Base-by-base conservation (phyloP, 2,888 invertebrate species). In the Adelognathus sp. region DNA sequence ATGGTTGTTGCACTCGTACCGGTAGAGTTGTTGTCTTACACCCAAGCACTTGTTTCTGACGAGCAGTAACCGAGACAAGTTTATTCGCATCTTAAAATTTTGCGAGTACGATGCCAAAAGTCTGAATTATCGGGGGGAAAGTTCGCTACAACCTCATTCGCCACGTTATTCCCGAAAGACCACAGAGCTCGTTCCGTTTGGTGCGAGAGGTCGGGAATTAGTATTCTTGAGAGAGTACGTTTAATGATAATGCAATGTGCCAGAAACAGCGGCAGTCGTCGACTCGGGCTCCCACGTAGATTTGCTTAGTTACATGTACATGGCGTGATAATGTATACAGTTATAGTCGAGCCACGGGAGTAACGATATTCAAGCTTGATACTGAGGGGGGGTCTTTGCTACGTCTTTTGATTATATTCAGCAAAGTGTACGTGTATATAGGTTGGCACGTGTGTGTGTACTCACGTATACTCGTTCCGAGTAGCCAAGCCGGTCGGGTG, bases 211-310 rank as follows among this genome's bases (percentile, higher is more conserved):
- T 29, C 11, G 56, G 18, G 66, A 76, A 77, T 56, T 66, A 71
- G 69, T 77, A 77, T 67, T 77, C 77, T 73, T 77, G 67, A 61
- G 77, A 67, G 77, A 63, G 63, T 67, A 54, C 61, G 54, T 73
- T 73, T 67, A 73, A 77, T 73, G 73, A 77, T 67, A 63, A 77
- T 67, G 72, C 77, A 73, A 77, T 56, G 73, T 67, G 73, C 77
- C 67, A 77, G 72, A 54, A 66, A 41, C 77, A 72, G 60, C 63
- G 18, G 46, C n/a, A 71, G 9, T n/a, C 33, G n/a, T 27, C 56
- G 39, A 29, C n/a, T 18, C 31, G 3, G 29, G 3, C 16, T 21
- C 56, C 16, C 31, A 16, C 33, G 18, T 56, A 16, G 11, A 56
- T 56, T n/a, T 18, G 31, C n/a, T n/a, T 67, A 29, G 16, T 11